These are phyloP conservation scores for Eira barbara DNA, from an alignment of 2,113 vertebrate species.

Conservation along the genomic window DNA sequence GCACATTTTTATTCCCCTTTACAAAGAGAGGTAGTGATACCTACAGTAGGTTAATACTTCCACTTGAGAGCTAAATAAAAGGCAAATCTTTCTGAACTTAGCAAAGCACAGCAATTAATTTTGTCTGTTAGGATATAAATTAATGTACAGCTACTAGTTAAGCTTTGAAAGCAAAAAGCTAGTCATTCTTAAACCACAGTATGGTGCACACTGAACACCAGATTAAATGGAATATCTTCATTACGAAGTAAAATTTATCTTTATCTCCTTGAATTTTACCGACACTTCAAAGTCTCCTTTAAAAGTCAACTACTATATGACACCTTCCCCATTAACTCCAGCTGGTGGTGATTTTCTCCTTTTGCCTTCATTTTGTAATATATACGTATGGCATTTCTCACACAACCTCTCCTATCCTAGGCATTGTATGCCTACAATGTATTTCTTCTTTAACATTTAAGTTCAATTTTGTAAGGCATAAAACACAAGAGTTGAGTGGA, in stretches of 20 bases:
- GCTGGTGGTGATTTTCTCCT: background rate
- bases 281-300: background rate
- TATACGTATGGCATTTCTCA: background rate
- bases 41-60: slow-evolving; percentile 61
- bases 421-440: background rate
- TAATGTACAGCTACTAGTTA: slow-evolving; percentile 30
- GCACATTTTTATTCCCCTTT: slow-evolving; percentile 64
- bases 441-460: background rate
- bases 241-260: slow-evolving; percentile 17
- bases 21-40: slow-evolving; percentile 46
- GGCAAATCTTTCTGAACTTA: slow-evolving; percentile 61
- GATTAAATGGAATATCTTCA: background rate
- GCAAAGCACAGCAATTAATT: slow-evolving; percentile 77
- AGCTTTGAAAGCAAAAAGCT: slow-evolving; percentile 50
- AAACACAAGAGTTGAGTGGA: background rate
- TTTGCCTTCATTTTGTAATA: background rate
- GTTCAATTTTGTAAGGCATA: background rate
- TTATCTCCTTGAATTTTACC: background rate
- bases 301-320: background rate
- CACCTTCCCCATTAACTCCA: background rate
- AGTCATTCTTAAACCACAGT: background rate
- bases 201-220: background rate
- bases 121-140: slow-evolving; percentile 57
- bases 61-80: slow-evolving; percentile 67
- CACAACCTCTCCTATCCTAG: rapidly evolving